phyloP scores from a whole-genome alignment of 64 coral and sea anemone species.

The Dendrophyllia cribrosa region DNA sequence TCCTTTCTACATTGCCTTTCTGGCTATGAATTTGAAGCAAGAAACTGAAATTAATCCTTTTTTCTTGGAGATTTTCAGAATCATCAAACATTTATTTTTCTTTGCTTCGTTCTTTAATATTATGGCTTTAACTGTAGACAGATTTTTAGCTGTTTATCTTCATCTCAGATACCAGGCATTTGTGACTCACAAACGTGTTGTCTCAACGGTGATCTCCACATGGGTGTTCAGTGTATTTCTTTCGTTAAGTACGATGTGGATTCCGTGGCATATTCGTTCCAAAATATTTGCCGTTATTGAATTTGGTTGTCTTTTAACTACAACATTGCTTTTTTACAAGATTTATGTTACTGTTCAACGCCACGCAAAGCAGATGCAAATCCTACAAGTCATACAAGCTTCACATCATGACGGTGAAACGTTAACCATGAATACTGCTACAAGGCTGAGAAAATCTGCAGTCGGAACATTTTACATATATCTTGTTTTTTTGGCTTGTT shows the following conservation, averaged over 20 bases:
- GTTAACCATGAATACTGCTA: background rate
- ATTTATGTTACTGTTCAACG: background rate
- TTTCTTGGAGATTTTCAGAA: background rate
- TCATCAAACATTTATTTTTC: background rate
- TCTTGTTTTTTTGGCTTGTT: background rate
- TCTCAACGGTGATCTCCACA: background rate
- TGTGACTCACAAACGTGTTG: slow-evolving; percentile 10
- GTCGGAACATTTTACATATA: background rate
- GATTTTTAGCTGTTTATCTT: background rate
- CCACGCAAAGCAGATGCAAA: background rate
- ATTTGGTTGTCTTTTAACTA: background rate
- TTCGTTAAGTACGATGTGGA: background rate
- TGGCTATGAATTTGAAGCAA: background rate
- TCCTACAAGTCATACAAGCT: background rate
- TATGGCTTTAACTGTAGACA: background rate
- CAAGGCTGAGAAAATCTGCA: background rate
- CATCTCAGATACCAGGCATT: slow-evolving; percentile 18
- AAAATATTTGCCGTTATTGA: background rate
- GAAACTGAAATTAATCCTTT: background rate
- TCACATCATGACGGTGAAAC: background rate
- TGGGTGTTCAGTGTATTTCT: background rate
- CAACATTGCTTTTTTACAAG: background rate
- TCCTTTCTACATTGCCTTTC: background rate
- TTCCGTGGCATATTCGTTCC: background rate
- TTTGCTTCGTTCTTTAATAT: background rate